These are phyloP conservation scores for Phrynocephalus guinanensis DNA, from an alignment of 2,797 vertebrate species.

Conservation along the genomic window DNA sequence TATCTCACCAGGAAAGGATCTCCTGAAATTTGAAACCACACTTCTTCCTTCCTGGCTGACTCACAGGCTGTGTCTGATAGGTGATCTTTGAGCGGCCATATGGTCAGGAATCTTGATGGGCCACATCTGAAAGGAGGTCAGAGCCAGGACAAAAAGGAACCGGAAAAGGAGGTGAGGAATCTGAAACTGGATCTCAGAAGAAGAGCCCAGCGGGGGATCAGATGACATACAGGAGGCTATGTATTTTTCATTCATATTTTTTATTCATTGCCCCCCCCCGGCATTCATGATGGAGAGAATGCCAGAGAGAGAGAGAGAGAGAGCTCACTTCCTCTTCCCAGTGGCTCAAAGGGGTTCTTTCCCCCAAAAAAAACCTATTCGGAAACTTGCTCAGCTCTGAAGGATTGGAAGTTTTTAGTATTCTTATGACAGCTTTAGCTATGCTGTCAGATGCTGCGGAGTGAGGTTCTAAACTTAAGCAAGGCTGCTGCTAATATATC, in stretches of 20 bases:
- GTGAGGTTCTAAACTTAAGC: background rate
- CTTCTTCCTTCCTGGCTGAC: conserved; percentile 41
- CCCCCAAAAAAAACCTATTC: background rate
- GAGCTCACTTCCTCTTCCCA: background rate
- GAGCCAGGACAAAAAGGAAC: conserved; percentile 51
- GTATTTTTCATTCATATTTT: conserved; percentile 12
- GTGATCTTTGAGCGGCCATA: conserved; percentile 63
- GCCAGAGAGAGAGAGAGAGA: background rate
- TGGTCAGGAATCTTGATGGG: conserved; percentile 69
- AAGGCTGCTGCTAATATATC: background rate
- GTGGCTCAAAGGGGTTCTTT: conserved; percentile 2
- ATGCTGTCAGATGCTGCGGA: background rate
- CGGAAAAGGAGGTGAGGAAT: conserved; percentile 51
- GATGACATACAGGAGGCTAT: background rate
- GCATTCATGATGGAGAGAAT: rapidly evolving
- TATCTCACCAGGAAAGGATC: conserved; percentile 49
- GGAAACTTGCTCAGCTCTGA: background rate
- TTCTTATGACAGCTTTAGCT: background rate
- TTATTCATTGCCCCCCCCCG: conserved; percentile 18
- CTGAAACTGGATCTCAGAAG: conserved; percentile 54
- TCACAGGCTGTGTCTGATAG: conserved; percentile 60
- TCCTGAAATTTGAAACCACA: conserved; percentile 58
- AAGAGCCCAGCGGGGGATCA: conserved; percentile 2
- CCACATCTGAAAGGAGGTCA: conserved; percentile 49
- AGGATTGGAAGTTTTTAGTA: background rate